phyloP scores from a whole-genome alignment of 1,140 invertebrate genomes.

The Venustaconcha ellipsiformis region DNA sequence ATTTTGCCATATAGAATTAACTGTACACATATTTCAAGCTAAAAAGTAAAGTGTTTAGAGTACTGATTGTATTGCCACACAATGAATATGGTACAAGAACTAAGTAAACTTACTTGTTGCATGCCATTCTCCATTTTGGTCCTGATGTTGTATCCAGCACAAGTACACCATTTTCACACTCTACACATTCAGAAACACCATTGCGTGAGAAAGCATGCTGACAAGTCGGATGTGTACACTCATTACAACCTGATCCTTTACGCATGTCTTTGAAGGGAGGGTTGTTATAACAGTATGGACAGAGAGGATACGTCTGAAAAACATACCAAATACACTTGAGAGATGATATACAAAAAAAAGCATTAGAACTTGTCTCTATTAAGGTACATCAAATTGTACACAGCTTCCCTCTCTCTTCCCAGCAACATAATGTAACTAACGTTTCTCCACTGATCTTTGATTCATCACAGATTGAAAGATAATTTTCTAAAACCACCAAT shows the following conservation, averaged over 20 bases:
- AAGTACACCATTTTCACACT: conserved; percentile 91
- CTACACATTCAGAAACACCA: conserved; percentile 89
- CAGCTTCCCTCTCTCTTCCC: not conserved
- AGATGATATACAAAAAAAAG: not conserved
- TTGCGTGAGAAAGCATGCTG: conserved; percentile 83
- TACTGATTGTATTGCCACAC: not conserved
- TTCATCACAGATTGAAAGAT: too few relatives aligned
- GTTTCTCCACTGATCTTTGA: not conserved
- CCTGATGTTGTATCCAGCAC: conserved; percentile 93
- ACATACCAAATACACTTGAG: conserved; percentile 7
- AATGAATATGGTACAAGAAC: too few relatives aligned
- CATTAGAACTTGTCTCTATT: too few relatives aligned
- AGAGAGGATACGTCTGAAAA: conserved; percentile 87
- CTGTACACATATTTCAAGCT: not conserved
- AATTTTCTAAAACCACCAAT: too few relatives aligned
- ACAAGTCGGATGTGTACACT: conserved; percentile 96
- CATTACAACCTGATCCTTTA: conserved; percentile 90
- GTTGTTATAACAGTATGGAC: conserved; percentile 99
- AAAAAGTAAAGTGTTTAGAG: not conserved
- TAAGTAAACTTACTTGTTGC: conserved; percentile 80
- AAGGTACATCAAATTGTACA: not conserved
- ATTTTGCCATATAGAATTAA: too few relatives aligned
- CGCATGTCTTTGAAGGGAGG: conserved; percentile 98
- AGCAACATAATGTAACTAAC: not conserved
- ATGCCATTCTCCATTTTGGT: conserved; percentile 97